These are phyloP conservation scores for Apolygus lucorum DNA, from an alignment of 1,140 invertebrate species.

Conservation along the genomic window DNA sequence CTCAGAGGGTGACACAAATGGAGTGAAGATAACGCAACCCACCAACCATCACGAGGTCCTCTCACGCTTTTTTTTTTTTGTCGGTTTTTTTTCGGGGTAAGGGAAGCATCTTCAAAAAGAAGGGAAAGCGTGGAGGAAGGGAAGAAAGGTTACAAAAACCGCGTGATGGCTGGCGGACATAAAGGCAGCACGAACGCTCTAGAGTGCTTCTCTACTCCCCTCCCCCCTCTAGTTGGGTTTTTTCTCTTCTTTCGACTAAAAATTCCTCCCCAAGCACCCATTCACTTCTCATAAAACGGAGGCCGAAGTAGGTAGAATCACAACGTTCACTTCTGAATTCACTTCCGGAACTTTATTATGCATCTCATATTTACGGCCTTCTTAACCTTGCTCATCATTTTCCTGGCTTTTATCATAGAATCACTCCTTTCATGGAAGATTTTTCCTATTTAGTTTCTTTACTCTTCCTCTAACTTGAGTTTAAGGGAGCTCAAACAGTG, in stretches of 20 bases:
- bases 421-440: too few species aligned
- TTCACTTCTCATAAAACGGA: background rate
- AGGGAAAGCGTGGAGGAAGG: background rate
- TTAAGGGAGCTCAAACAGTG: too few species aligned
- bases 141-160: slow-evolving; percentile 8
- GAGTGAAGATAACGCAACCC: slow-evolving; percentile 6
- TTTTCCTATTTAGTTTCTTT: too few species aligned
- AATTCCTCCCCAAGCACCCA: background rate
- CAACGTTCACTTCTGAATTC: background rate
- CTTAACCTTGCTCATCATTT: too few species aligned
- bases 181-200: background rate
- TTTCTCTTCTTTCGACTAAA: background rate
- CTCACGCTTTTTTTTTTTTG: background rate
- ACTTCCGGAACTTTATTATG: background rate
- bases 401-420: too few species aligned
- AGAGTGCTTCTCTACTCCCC: background rate
- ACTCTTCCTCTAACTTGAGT: too few species aligned
- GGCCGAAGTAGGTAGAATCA: background rate
- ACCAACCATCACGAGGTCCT: background rate
- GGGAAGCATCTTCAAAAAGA: background rate
- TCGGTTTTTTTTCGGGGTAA: background rate
- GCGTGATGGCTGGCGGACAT: slow-evolving; percentile 1
- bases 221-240: background rate
- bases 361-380: too few species aligned
- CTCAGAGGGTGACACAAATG: slow-evolving; percentile 5